Evolutionary conservation across 2,888 invertebrate species (phyloP), one percentile per base, ranked within the genome.

Genomic region (Agrochola litura): DNA sequence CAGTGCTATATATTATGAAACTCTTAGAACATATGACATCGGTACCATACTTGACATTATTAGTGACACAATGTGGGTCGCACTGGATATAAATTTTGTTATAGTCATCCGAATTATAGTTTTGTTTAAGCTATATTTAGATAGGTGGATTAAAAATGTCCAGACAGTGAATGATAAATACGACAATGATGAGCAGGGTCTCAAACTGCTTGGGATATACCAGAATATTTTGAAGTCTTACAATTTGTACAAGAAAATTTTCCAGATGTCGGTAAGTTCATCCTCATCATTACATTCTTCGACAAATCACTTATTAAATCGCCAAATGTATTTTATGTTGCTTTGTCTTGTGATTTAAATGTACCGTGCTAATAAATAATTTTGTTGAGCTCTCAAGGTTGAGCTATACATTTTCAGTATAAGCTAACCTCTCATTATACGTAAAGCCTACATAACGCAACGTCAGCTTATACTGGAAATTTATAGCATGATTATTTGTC

Each of bases 151-250:
- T 30, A 60, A 30, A 30, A 19, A 30, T 30, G 30, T 60, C 30
- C 16, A 9, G 3, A 30, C 30, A 60, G 30, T 60, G 1, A 60
- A 60, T 30, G 19, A 30, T 19, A 30, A 30, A 16, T 8, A 30
- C 8, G 25, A 25, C 25, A 25, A 14, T 25, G 16, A 30, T 60
- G 60, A 60, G 3, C 25, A 60, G 8, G 30, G 60, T 60, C 30
- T 60, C 30, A 60, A 60, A 60, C 9, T 60, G 60, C 1, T 30
- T 60, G 30, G 9, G 9, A 60, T 60, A 9, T 60, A 60, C 60
- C 60, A 60, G 30, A 60, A 60, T 60, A 60, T 60, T 60, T 60
- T 60, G 19, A 30, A 60, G 19, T 3, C 60, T 60, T 60, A 60
- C 19, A 60, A 60, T 30, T 16, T 60, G 30, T 60, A 60, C 30